phyloP scores from a whole-genome alignment of 2,888 invertebrate species.

The Drosophila parthenogenetica region DNA sequence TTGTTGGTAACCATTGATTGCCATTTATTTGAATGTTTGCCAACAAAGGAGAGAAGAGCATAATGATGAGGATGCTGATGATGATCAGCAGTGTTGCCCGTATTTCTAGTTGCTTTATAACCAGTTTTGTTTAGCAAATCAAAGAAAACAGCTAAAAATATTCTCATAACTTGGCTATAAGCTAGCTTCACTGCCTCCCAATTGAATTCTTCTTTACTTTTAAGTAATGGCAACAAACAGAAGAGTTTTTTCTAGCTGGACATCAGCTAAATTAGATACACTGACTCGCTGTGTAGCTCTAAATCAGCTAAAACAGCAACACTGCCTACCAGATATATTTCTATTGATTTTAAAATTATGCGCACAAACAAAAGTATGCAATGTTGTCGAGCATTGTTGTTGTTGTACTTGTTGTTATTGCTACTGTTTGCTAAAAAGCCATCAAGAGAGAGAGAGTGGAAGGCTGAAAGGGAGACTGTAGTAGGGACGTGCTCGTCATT shows the following conservation, averaged over 20 bases:
- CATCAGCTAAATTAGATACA: neutral
- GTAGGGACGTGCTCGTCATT: slow-evolving; percentile 50
- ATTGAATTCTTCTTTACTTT: too few relatives aligned
- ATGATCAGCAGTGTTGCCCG: neutral
- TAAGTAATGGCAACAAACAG: too few relatives aligned
- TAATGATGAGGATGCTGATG: slow-evolving; percentile 11
- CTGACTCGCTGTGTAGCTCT: neutral
- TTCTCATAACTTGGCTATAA: too few relatives aligned
- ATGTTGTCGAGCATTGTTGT: slow-evolving; percentile 47
- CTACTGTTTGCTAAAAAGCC: slow-evolving; percentile 52
- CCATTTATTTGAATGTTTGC: slow-evolving; percentile 74
- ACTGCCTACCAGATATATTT: slow-evolving; percentile 78
- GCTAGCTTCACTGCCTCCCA: too few relatives aligned
- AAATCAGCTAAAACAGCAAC: neutral
- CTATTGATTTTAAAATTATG: slow-evolving; percentile 85
- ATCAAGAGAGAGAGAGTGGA: slow-evolving; percentile 8
- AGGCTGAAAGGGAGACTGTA: neutral
- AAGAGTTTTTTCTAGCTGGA: neutral
- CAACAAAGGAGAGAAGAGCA: slow-evolving; percentile 32
- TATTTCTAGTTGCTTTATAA: too few relatives aligned
- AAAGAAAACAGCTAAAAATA: too few relatives aligned
- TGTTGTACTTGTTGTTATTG: slow-evolving; percentile 29
- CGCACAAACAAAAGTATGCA: slow-evolving; percentile 80
- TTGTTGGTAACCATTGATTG: slow-evolving; percentile 64
- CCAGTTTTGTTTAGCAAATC: too few relatives aligned